A percentile compares a stretch with the other conserved stretches of the same genome.
phyloP scores from a whole-genome alignment of 2,113 vertebrate genomes.

The Ascaphus truei region DNA sequence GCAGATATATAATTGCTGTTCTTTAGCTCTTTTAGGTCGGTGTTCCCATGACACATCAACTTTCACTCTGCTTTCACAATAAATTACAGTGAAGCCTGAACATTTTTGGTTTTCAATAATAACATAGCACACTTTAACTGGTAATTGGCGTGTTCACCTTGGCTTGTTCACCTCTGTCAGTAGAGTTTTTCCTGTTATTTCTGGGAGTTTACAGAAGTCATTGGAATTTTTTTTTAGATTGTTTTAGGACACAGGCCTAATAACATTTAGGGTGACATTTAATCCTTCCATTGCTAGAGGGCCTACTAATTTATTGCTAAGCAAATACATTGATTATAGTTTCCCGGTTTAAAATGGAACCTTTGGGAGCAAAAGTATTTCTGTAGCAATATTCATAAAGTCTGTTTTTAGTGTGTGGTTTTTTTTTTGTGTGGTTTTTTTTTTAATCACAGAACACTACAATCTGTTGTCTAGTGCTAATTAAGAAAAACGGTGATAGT shows the following conservation, averaged over 20 bases:
- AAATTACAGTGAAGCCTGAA: conserved; percentile 15
- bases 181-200: not conserved
- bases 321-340: no score
- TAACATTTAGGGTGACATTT: not conserved
- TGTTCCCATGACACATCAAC: not conserved
- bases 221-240: not conserved
- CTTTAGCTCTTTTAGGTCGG: not conserved
- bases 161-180: conserved; percentile 3
- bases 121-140: not conserved
- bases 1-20: not conserved
- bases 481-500: no score
- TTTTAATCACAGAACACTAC: no score
- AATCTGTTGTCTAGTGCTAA: no score
- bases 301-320: no score
- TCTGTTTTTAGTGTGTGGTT: no score
- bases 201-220: conserved; percentile 1
- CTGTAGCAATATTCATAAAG: no score
- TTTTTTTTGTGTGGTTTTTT: no score
- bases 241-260: not conserved
- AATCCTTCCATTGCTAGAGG: not conserved
- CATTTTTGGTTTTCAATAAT: not conserved
- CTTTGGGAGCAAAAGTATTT: no score
- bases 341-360: no score
- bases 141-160: conserved; percentile 10
- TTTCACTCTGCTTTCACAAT: conserved; percentile 7